Percentiles rank a stretch among this genome's conserved stretches.
Evolutionary conservation across 2,113 vertebrate genomes (phyloP).

Genomic region (Cyprinus carpio): DNA sequence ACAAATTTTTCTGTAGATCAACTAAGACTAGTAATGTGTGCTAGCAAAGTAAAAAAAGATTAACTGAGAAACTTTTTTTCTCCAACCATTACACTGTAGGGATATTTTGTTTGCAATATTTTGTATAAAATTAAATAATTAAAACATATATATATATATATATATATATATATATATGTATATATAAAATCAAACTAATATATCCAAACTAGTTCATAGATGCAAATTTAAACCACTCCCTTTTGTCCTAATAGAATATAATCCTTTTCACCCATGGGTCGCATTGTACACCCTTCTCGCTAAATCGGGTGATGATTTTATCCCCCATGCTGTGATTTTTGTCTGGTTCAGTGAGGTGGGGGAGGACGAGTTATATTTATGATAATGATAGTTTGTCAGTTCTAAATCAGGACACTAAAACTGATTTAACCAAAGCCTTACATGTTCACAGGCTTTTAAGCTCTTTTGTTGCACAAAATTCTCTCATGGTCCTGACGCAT

Average conservation of each 20-base stretch:
- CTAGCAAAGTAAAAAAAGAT: not conserved
- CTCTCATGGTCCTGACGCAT: not conserved
- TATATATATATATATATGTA: too few relatives aligned
- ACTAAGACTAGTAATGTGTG: not conserved
- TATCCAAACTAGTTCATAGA: too few relatives aligned
- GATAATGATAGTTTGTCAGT: slow-evolving; percentile 30
- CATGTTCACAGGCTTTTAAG: slow-evolving; percentile 10
- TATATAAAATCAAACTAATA: too few relatives aligned
- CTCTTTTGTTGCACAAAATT: not conserved
- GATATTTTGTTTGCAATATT: not conserved
- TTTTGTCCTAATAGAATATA: slow-evolving; percentile 48
- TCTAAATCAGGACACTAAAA: slow-evolving; percentile 41
- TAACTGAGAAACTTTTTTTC: not conserved
- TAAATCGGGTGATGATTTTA: slow-evolving; percentile 41
- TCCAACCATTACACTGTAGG: not conserved
- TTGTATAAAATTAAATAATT: not conserved
- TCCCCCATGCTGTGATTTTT: slow-evolving; percentile 29
- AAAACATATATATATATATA: not conserved
- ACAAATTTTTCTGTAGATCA: not conserved
- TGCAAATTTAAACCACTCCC: slow-evolving; percentile 3
- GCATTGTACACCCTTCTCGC: not conserved
- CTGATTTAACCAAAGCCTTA: slow-evolving; percentile 29
- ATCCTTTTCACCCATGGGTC: slow-evolving; percentile 36
- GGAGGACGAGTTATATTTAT: slow-evolving; percentile 33
- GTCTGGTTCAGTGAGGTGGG: not conserved